phyloP scores from a whole-genome alignment of 1,140 invertebrate species.

The Pseudomyrmex flavicornis region DNA sequence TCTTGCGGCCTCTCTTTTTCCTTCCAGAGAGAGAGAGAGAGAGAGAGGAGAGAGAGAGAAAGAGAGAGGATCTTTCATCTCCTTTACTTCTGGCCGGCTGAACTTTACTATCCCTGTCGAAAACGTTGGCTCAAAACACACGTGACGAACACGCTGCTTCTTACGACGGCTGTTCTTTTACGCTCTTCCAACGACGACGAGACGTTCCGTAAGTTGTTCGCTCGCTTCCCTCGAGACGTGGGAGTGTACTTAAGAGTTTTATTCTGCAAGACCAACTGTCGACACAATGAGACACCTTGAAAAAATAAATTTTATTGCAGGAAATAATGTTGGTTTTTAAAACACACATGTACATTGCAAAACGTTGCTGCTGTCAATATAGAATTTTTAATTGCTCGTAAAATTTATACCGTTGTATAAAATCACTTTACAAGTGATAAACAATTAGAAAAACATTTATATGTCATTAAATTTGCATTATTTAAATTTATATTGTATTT shows the following conservation, averaged over 20 bases:
- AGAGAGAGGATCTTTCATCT: constrained; percentile 74
- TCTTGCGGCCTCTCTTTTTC: constrained; percentile 71
- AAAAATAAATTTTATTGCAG: too few species aligned
- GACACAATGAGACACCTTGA: background rate
- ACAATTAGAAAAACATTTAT: too few species aligned
- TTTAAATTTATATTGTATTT: too few species aligned
- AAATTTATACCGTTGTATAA: too few species aligned
- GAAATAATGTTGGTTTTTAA: too few species aligned
- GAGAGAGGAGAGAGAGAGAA: background rate
- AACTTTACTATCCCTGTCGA: constrained; percentile 75
- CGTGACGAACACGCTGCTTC: constrained; percentile 65
- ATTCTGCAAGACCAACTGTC: constrained; percentile 35
- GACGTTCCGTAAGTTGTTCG: too few species aligned
- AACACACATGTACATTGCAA: too few species aligned
- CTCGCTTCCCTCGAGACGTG: background rate
- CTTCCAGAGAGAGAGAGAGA: constrained; percentile 15
- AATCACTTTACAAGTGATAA: too few species aligned
- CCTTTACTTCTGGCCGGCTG: constrained; percentile 62
- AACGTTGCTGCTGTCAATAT: too few species aligned
- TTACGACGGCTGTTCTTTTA: constrained; percentile 5
- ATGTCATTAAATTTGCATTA: too few species aligned
- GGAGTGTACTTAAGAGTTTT: constrained; percentile 7
- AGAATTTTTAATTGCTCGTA: too few species aligned
- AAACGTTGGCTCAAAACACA: constrained; percentile 80
- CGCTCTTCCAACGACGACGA: background rate